Conservation (phyloP, 1,140 invertebrate genomes). For the Archivesica marissinica region DNA sequence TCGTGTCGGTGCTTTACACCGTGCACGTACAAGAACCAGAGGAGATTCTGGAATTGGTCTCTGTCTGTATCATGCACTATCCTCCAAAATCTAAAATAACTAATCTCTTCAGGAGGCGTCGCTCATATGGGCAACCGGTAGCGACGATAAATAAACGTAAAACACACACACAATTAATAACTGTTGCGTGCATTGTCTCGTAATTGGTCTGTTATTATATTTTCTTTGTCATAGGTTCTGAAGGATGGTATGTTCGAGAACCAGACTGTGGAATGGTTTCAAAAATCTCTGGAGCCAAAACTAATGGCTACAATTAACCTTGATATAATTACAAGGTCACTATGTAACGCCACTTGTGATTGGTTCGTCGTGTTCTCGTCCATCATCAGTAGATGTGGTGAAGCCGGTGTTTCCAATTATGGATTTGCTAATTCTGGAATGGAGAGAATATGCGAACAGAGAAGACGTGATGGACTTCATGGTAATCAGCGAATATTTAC, state of each 20-base stretch:
- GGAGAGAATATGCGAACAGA: slow-evolving; percentile 95
- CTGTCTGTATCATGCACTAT: too few species aligned
- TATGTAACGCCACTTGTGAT: slow-evolving; percentile 89
- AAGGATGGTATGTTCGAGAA: slow-evolving; percentile 95
- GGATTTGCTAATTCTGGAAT: slow-evolving; percentile 97
- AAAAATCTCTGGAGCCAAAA: slow-evolving; percentile 87
- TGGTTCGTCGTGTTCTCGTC: slow-evolving; percentile 97
- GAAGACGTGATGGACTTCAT: slow-evolving; percentile 90
- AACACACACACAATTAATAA: too few species aligned
- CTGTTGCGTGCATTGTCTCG: too few species aligned
- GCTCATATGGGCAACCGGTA: too few species aligned
- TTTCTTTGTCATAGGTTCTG: slow-evolving; percentile 85
- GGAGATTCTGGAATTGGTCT: too few species aligned
- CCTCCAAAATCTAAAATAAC: too few species aligned
- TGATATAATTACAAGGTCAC: slow-evolving; percentile 89
- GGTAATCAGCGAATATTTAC: too few species aligned
- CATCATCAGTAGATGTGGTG: slow-evolving; percentile 96
- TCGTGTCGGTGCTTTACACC: too few species aligned
- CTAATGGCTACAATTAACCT: slow-evolving; percentile 89
- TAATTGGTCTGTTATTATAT: too few species aligned
- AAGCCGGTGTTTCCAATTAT: slow-evolving; percentile 97
- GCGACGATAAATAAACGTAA: too few species aligned
- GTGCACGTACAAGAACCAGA: too few species aligned
- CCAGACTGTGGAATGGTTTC: slow-evolving; percentile 92
- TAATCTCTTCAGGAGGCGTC: too few species aligned